Conservation (phyloP, 2,888 invertebrate genomes). For the Exephanes ischioxanthus region DNA sequence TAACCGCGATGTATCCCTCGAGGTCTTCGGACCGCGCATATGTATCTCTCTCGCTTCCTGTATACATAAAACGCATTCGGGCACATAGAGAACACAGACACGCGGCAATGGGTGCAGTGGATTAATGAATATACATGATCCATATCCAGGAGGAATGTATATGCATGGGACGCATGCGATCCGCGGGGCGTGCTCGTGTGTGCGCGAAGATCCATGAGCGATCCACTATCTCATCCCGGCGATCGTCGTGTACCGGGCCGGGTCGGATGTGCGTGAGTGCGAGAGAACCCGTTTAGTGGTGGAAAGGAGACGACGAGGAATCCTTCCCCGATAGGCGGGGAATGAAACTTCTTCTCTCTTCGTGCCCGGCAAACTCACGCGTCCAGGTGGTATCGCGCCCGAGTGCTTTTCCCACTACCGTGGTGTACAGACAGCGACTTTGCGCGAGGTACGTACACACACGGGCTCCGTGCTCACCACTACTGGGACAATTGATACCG, state of each 20-base stretch:
- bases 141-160: constrained; percentile 1
- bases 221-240: constrained; percentile 33
- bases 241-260: constrained; percentile 53
- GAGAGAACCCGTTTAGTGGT: constrained; percentile 74
- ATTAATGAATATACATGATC: constrained; percentile 27
- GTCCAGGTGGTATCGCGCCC: constrained; percentile 44
- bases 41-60: constrained; percentile 5
- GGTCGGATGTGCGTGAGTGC: constrained; percentile 67
- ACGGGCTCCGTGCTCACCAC: neutral
- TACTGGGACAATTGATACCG: constrained; percentile 9
- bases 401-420: constrained; percentile 61
- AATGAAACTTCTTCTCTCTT: constrained; percentile 69
- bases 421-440: constrained; percentile 21
- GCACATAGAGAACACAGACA: neutral
- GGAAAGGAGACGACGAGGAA: constrained; percentile 49
- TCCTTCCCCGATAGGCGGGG: constrained; percentile 69
- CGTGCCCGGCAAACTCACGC: constrained; percentile 53
- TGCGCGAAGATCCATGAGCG: neutral
- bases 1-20: constrained; percentile 48
- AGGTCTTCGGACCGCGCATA: neutral
- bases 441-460: neutral
- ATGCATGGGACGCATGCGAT: neutral
- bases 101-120: constrained; percentile 9
- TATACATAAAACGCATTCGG: constrained; percentile 7
- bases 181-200: neutral